Base-by-base conservation (phyloP, 2,113 vertebrate genomes). In the Triplophysa dalaica region DNA sequence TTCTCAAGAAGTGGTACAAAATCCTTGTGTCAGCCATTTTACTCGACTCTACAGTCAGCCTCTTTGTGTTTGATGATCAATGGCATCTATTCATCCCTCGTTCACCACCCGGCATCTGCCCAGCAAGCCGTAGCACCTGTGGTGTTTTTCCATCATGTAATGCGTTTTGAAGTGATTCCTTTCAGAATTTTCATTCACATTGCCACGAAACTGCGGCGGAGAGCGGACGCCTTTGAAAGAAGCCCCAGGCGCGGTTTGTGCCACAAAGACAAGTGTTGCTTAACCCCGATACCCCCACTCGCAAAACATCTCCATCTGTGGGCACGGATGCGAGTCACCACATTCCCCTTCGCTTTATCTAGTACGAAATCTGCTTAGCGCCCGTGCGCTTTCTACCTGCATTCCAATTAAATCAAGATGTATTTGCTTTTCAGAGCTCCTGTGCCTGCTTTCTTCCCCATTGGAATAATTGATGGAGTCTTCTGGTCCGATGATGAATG, bases 361-460 rank as follows among this genome's bases (percentile, higher is more conserved):
- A 84, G 78, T 73, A 85, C 86, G 86, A 90, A 88, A 90, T 91
- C 83, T 91, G 84, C 87, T 90, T 87, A 87, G 88, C 85, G 81
- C 84, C 82, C 61, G 72, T 84, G 87, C 85, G 85, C 84, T 87
- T 50, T 66, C 80, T 90, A 89, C 88, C 87, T 88, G 87, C 89
- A 89, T 91, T 91, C 91, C 91, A 93, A 93, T 94, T 93, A 93
- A 93, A 92, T 93, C 89, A 92, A 93, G 91, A 93, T 91, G 87
- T 90, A 92, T 93, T 92, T 91, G 89, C 90, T 92, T 93, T 93
- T 91, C 91, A 92, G 90, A 90, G 84, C 63, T 61, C 70, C 78
- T 45, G 62, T 12, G 45, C 81, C 72, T 78, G 43, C 38, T 22
- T 67, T 73, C 70, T 63, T 87, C 89, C 88, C 89, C 89, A 79